Evolutionary conservation across 1,140 invertebrate species (phyloP).

Genomic region (Drosophila jambulina): DNA sequence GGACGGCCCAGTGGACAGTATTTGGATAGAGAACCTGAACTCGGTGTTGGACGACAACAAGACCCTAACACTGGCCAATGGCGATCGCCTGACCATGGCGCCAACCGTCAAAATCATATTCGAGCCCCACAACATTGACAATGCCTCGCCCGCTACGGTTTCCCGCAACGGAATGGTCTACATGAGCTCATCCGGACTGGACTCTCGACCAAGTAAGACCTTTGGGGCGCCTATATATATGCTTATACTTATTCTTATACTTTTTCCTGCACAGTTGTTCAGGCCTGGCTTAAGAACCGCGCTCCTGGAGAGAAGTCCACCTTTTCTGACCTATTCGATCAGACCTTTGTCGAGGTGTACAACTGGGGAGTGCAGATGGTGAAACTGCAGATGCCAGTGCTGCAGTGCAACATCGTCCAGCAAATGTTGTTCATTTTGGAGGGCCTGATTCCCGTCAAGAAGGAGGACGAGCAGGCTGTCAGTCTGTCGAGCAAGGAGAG

Average conservation of each 20-base stretch:
- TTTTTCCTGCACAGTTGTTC: conserved; percentile 84
- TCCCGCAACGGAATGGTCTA: conserved; percentile 99
- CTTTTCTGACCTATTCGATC: conserved; percentile 92
- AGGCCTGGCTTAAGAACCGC: conserved; percentile 93
- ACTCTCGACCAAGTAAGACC: conserved; percentile 92
- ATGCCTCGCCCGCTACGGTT: conserved; percentile 97
- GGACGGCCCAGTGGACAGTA: conserved; percentile 97
- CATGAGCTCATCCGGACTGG: conserved; percentile 97
- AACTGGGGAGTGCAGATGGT: conserved; percentile 94
- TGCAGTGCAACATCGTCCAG: conserved; percentile 95
- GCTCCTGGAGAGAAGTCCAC: conserved; percentile 90
- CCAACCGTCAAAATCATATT: conserved; percentile 97
- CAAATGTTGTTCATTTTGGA: conserved; percentile 94
- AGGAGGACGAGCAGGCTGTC: conserved; percentile 86
- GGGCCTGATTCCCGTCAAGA: conserved; percentile 91
- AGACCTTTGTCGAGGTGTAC: conserved; percentile 91
- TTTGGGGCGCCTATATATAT: too few relatives aligned
- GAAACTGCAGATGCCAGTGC: conserved; percentile 92
- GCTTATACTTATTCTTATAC: background rate
- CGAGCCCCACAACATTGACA: conserved; percentile 98
- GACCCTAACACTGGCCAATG: conserved; percentile 96
- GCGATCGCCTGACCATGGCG: conserved; percentile 96
- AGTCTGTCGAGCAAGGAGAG: conserved; percentile 84
- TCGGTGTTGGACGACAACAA: conserved; percentile 98
- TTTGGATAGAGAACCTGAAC: conserved; percentile 99